phyloP scores from a whole-genome alignment of 1,140 invertebrate species.

The Hirudo medicinalis region DNA sequence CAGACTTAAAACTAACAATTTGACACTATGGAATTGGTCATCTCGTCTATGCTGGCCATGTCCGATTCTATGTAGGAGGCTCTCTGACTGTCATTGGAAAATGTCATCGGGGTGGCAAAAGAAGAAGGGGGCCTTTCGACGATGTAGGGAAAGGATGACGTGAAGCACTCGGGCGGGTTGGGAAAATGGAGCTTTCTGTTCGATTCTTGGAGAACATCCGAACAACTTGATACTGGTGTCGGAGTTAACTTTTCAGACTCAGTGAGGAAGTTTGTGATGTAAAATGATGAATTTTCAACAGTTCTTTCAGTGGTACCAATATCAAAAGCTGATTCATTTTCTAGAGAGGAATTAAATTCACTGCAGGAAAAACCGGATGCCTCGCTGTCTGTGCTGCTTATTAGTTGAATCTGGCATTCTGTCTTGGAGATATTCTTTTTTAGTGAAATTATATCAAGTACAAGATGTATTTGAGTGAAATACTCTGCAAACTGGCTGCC shows the following conservation, averaged over 20 bases:
- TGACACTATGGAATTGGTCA: not conserved
- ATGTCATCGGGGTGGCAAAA: conserved; percentile 3
- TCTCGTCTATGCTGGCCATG: conserved; percentile 5
- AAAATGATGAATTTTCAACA: too few species aligned
- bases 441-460: conserved; percentile 27
- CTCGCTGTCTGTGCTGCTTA: too few species aligned
- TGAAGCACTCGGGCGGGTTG: conserved; percentile 6
- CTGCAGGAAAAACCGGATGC: too few species aligned
- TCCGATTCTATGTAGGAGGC: conserved; percentile 1
- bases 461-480: conserved; percentile 35
- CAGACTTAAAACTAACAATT: not conserved
- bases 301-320: too few species aligned
- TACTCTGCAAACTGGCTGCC: conserved; percentile 59
- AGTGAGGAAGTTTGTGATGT: too few species aligned
- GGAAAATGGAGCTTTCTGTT: not conserved
- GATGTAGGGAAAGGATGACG: not conserved
- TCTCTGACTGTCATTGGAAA: conserved; percentile 1
- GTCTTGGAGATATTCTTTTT: too few species aligned
- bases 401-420: too few species aligned
- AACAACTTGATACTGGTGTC: not conserved
- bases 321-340: too few species aligned
- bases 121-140: not conserved
- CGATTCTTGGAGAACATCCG: not conserved
- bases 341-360: too few species aligned
- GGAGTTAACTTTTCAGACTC: too few species aligned